Percentiles rank a stretch among this genome's conserved stretches.
These are phyloP conservation scores for Orthosia gracilis DNA, from an alignment of 2,888 invertebrate genomes.

Conservation along the genomic window DNA sequence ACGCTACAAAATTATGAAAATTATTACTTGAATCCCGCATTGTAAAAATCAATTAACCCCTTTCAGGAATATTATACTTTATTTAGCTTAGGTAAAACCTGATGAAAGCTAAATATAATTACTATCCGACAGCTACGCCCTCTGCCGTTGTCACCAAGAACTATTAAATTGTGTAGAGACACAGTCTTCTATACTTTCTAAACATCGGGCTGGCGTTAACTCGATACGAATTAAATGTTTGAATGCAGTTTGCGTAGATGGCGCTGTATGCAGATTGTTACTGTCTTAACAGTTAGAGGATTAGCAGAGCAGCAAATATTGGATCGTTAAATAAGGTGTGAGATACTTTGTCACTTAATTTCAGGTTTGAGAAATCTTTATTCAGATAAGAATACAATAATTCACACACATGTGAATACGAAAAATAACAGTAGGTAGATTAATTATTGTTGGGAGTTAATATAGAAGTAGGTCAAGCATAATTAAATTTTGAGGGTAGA, in stretches of 20 bases:
- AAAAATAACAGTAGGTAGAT: too few species aligned
- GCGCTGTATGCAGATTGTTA: conserved; percentile 31
- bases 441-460: too few species aligned
- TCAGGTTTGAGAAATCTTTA: too few species aligned
- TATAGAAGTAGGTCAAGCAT: too few species aligned
- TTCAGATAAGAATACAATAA: too few species aligned
- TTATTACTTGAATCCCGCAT: too few species aligned
- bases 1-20: too few species aligned
- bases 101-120: background rate
- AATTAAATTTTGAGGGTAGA: too few species aligned
- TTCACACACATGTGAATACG: too few species aligned
- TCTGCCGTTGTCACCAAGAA: conserved; percentile 36
- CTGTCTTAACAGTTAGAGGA: accelerated
- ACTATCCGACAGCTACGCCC: conserved; percentile 23
- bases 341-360: too few species aligned
- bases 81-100: background rate
- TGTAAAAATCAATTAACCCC: too few species aligned
- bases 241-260: conserved; percentile 39
- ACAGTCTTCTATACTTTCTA: conserved; percentile 53
- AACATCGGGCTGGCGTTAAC: conserved; percentile 41
- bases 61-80: background rate
- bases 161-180: conserved; percentile 27
- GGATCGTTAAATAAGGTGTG: background rate
- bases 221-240: conserved; percentile 43
- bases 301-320: background rate